A percentile compares a stretch with the other conserved stretches of the same genome.
Conservation (phyloP, 2,888 invertebrate genomes). For the Halocaridina rubra region DNA sequence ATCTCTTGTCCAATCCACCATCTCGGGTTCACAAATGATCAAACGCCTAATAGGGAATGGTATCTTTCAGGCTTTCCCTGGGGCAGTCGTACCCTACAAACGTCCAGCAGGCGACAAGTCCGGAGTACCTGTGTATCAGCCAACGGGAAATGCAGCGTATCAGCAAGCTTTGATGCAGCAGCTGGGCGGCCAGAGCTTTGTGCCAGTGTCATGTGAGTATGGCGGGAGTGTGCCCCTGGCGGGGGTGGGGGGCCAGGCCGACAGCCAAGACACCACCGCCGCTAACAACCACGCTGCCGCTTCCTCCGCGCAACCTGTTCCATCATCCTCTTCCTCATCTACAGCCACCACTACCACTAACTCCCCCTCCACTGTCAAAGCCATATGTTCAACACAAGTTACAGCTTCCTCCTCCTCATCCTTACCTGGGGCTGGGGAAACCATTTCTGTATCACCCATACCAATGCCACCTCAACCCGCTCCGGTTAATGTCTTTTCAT, state of each 20-base stretch:
- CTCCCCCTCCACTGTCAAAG: slow-evolving; percentile 49
- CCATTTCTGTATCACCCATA: slow-evolving; percentile 26
- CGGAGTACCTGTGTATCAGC: slow-evolving; percentile 95
- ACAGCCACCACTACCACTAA: slow-evolving; percentile 48
- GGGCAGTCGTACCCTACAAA: slow-evolving; percentile 95
- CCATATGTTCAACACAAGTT: slow-evolving; percentile 36
- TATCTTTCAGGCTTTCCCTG: slow-evolving; percentile 84
- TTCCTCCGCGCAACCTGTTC: slow-evolving; percentile 52
- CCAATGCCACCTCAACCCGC: slow-evolving; percentile 40
- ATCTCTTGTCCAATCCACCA: too few species aligned
- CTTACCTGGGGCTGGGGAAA: slow-evolving; percentile 41
- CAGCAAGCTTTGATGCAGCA: slow-evolving; percentile 87
- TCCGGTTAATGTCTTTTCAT: slow-evolving; percentile 58
- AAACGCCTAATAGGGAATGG: too few species aligned
- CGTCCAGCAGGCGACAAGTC: slow-evolving; percentile 93
- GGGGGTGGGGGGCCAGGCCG: slow-evolving; percentile 64
- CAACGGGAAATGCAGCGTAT: slow-evolving; percentile 81
- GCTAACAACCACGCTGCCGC: slow-evolving; percentile 65
- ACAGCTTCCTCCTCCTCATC: slow-evolving; percentile 49
- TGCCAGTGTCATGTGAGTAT: slow-evolving; percentile 99
- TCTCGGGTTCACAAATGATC: too few species aligned
- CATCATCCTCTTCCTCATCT: slow-evolving; percentile 53
- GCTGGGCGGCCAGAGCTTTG: slow-evolving; percentile 85
- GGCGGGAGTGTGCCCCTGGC: slow-evolving; percentile 62
- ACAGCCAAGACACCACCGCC: slow-evolving; percentile 65